Percentiles rank a stretch among this genome's conserved stretches.
These are phyloP conservation scores for Cassiopea xamachana DNA, from an alignment of 30 jellyfish, hydroid and myxozoan genomes.

Conservation along the genomic window DNA sequence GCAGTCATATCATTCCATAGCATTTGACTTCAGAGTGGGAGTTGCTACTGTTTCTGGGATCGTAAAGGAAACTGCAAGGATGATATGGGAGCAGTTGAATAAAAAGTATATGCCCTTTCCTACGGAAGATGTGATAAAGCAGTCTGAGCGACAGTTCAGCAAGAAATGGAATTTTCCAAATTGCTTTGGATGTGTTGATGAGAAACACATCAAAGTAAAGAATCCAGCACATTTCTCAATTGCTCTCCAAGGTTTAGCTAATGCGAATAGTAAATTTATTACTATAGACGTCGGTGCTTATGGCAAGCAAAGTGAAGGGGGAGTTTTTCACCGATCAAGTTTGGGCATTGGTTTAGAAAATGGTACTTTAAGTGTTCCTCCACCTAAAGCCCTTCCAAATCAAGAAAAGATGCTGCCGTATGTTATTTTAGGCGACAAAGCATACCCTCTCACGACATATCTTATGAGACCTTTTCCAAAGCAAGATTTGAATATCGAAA, in stretches of 20 bases:
- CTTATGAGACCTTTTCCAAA: conserved; percentile 28
- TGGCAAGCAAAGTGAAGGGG: conserved; percentile 40
- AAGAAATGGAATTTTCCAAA: conserved; percentile 7
- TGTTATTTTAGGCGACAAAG: conserved; percentile 38
- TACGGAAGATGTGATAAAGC: background rate
- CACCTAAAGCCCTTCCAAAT: conserved; percentile 20
- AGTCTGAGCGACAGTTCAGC: background rate
- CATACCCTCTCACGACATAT: conserved; percentile 20
- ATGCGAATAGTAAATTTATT: conserved; percentile 32
- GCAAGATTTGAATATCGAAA: background rate
- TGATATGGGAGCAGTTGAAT: conserved; percentile 1
- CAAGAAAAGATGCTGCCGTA: conserved; percentile 4
- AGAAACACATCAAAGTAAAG: conserved; percentile 1
- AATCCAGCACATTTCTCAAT: conserved; percentile 26
- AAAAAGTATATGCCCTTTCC: conserved; percentile 25
- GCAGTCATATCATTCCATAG: conserved; percentile 19
- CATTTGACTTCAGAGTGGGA: conserved; percentile 14
- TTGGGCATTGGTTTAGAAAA: conserved; percentile 8
- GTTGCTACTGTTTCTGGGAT: conserved; percentile 21
- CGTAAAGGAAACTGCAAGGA: conserved; percentile 6
- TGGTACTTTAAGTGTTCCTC: conserved; percentile 2
- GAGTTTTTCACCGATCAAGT: conserved; percentile 21
- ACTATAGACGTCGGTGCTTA: conserved; percentile 45
- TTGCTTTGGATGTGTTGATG: conserved; percentile 47
- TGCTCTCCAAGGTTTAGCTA: conserved; percentile 41